Conservation (phyloP, 2,888 invertebrate species). For the Odontomyia ornata region DNA sequence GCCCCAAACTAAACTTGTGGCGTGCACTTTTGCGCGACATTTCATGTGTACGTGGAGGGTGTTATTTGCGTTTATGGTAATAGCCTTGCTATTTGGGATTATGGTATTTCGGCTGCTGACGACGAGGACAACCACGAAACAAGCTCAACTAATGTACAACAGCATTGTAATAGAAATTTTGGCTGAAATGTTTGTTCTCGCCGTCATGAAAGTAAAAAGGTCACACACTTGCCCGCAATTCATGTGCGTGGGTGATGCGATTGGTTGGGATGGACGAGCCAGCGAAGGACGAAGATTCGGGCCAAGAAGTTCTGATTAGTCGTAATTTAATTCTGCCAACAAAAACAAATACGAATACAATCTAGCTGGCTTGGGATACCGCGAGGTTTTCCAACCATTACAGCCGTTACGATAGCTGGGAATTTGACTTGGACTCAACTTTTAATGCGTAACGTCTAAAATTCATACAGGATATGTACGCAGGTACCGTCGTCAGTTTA, state of each 20-base stretch:
- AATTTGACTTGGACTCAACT: not conserved
- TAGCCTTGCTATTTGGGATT: not conserved
- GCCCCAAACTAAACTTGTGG: not conserved
- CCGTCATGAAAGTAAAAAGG: not conserved
- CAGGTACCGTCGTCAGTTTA: not conserved
- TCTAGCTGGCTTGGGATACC: too few species aligned
- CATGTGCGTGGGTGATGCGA: not conserved
- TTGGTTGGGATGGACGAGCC: not conserved
- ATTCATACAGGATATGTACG: not conserved
- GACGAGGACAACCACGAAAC: not conserved
- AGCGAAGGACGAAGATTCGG: not conserved
- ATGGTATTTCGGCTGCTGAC: not conserved
- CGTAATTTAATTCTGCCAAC: not conserved
- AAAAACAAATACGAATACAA: not conserved
- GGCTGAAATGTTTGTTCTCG: not conserved
- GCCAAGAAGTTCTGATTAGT: constrained; percentile 10
- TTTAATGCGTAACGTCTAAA: not conserved
- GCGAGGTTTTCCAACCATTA: not conserved
- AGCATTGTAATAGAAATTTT: too few species aligned
- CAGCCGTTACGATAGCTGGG: not conserved
- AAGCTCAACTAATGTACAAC: not conserved
- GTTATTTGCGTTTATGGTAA: not conserved
- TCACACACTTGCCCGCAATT: not conserved
- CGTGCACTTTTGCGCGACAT: not conserved
- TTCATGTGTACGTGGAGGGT: not conserved